phyloP scores from a whole-genome alignment of 2,113 vertebrate genomes.

The Cichladusa arquata region DNA sequence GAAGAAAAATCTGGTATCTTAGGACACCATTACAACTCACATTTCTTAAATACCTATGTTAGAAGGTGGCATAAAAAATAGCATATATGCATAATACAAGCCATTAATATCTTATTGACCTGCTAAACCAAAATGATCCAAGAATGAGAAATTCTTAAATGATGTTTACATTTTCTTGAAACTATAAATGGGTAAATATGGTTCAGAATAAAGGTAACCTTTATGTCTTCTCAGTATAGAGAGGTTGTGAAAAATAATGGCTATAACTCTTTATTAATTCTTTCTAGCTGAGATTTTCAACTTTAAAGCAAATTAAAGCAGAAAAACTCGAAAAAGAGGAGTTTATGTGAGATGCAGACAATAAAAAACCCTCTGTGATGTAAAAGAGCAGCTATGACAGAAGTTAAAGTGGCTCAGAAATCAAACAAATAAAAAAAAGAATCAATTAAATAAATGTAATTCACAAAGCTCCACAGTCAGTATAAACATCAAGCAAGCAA shows the following conservation, averaged over 20 bases:
- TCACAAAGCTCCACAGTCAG: background rate
- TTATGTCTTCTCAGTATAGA: background rate
- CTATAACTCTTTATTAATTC: background rate
- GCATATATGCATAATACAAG: background rate
- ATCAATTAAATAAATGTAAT: conserved; percentile 29
- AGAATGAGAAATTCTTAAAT: background rate
- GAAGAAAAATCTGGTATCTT: background rate
- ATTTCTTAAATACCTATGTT: background rate
- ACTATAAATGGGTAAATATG: background rate
- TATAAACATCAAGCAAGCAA: conserved; percentile 15
- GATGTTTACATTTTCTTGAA: background rate
- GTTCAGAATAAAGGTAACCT: background rate
- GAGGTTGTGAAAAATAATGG: background rate
- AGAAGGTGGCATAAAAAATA: background rate
- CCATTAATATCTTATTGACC: background rate
- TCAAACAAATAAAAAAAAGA: background rate
- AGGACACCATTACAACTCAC: background rate
- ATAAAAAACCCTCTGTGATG: background rate
- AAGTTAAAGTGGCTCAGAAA: background rate
- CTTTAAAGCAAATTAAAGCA: background rate
- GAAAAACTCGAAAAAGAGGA: background rate
- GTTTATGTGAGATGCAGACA: background rate
- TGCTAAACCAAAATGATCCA: background rate
- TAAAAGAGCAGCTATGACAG: background rate
- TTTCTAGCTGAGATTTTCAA: background rate